These are phyloP conservation scores for Chelon auratus DNA, from an alignment of 2,797 vertebrate genomes.

Conservation along the genomic window DNA sequence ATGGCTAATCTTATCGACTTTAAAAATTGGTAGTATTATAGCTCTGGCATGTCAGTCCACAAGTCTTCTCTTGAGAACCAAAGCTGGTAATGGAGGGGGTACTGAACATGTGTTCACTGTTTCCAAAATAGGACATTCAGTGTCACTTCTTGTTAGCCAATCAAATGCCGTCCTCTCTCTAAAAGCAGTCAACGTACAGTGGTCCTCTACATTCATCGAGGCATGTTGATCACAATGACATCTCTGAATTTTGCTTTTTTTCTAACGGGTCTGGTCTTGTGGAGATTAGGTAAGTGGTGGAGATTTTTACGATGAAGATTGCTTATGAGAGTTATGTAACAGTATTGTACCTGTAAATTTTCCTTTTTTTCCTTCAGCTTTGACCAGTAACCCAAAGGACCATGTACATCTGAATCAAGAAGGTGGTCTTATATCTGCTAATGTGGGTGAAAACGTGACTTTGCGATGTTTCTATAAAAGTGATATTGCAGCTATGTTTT, in stretches of 20 bases:
- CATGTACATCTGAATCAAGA: neutral
- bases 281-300: conserved; percentile 28
- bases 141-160: conserved; percentile 35
- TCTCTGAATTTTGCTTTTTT: conserved; percentile 16
- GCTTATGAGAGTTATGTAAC: too few species aligned
- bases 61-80: neutral
- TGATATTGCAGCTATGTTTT: neutral
- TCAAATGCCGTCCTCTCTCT: conserved; percentile 28
- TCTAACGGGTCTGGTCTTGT: conserved; percentile 18
- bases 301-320: neutral
- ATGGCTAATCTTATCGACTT: too few species aligned
- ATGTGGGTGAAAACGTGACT: conserved; percentile 35
- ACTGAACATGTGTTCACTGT: neutral
- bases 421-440: neutral
- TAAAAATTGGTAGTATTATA: neutral
- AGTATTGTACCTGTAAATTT: too few species aligned
- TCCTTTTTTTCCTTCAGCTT: neutral
- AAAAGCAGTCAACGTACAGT: neutral
- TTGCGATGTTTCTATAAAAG: conserved; percentile 37
- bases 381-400: neutral
- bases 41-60: neutral
- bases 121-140: conserved; percentile 27
- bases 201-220: conserved; percentile 28
- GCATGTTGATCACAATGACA: conserved; percentile 24
- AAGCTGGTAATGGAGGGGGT: neutral